Conservation (phyloP, 1,140 invertebrate species). For the Spodoptera litura region DNA sequence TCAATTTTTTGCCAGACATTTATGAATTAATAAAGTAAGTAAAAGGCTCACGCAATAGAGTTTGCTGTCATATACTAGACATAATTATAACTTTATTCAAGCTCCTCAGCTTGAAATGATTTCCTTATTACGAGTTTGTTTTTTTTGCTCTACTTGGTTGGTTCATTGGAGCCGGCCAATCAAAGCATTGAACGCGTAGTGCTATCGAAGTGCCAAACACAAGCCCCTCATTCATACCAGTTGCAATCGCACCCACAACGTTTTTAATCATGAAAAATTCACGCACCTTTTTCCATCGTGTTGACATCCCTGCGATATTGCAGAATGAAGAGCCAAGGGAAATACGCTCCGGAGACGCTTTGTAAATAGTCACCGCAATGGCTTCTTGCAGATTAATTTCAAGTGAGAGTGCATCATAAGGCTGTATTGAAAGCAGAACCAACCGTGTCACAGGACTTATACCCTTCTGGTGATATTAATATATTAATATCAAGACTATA, state of each 20-base stretch:
- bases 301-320: conserved; percentile 46
- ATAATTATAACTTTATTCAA: no score
- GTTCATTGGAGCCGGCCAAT: no score
- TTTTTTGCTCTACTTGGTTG: no score
- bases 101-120: no score
- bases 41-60: no score
- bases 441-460: conserved; percentile 3
- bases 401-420: conserved; percentile 64
- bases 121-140: no score
- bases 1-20: no score
- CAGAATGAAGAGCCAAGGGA: conserved; percentile 73
- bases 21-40: no score
- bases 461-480: not conserved
- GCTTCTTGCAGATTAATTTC: conserved; percentile 83
- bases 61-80: no score
- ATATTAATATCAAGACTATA: not conserved
- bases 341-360: conserved; percentile 69
- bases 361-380: conserved; percentile 82
- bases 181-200: no score
- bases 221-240: no score
- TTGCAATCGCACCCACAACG: not conserved
- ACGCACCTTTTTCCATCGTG: not conserved
- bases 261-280: not conserved
- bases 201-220: no score
- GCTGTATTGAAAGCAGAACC: conserved; percentile 47